These are phyloP conservation scores for Zaprionus vittiger DNA, from an alignment of 1,140 invertebrate genomes.

Conservation along the genomic window DNA sequence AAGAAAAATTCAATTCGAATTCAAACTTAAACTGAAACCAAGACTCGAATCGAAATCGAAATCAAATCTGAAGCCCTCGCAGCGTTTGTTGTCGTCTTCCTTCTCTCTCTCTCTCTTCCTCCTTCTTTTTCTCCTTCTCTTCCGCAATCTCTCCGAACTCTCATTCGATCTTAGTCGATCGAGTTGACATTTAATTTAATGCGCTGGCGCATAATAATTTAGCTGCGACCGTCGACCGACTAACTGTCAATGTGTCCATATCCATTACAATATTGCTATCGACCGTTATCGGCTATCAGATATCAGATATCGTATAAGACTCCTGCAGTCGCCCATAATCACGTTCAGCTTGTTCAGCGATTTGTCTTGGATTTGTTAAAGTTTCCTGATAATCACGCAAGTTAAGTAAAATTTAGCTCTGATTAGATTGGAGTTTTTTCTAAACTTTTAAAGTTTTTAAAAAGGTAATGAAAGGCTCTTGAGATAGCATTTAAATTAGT, in stretches of 20 bases:
- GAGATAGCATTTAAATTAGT: no score
- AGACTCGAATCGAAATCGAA: conserved; percentile 40
- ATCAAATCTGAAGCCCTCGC: conserved; percentile 55
- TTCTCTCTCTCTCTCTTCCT: background rate
- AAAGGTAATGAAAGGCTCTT: no score
- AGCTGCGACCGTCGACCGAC: conserved; percentile 15
- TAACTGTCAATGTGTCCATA: conserved; percentile 37
- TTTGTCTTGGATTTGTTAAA: conserved; percentile 6
- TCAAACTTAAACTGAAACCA: conserved; percentile 32
- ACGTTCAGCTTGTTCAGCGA: background rate
- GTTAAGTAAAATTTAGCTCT: background rate
- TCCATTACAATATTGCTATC: conserved; percentile 46
- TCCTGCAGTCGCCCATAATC: conserved; percentile 5
- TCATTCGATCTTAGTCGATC: conserved; percentile 31
- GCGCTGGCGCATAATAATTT: conserved; percentile 45
- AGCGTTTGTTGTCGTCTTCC: conserved; percentile 34
- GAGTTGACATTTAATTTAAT: conserved; percentile 53
- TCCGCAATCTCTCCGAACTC: conserved; percentile 3
- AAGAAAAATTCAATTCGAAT: conserved; percentile 25
- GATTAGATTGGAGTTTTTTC: background rate
- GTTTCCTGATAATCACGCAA: background rate
- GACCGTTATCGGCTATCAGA: conserved; percentile 32
- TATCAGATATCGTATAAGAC: conserved; percentile 30
- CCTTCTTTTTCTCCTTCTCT: background rate
- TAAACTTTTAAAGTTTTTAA: background rate